Evolutionary conservation across 2,113 vertebrate genomes (phyloP).

Genomic region (Toxotes chatareus): DNA sequence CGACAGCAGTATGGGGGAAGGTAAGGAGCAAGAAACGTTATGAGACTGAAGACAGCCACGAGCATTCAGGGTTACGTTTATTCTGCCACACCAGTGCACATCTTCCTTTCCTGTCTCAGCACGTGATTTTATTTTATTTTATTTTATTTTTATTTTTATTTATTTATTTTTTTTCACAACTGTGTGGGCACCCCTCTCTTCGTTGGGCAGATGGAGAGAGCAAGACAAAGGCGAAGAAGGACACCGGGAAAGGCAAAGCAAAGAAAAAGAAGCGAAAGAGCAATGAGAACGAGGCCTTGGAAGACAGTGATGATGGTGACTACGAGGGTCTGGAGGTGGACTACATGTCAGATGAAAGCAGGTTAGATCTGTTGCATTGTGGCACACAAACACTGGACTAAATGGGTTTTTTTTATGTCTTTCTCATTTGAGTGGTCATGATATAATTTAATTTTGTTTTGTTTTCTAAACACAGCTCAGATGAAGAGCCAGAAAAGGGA

Average conservation of each 20-base stretch:
- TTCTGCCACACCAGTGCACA: background rate
- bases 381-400: background rate
- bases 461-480: conserved; percentile 80
- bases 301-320: conserved; percentile 94
- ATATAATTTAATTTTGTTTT: background rate
- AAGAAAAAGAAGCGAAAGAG: conserved; percentile 84
- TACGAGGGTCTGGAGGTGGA: conserved; percentile 94
- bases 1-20: conserved; percentile 87
- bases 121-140: background rate
- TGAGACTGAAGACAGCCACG: background rate
- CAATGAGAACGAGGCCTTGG: conserved; percentile 86
- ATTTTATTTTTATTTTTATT: background rate
- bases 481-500: conserved; percentile 86
- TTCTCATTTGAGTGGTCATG: background rate
- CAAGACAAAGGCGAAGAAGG: conserved; percentile 78
- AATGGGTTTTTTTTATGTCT: background rate
- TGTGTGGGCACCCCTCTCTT: background rate
- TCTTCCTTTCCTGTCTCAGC: background rate
- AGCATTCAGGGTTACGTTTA: background rate
- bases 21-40: conserved; percentile 68
- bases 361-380: conserved; percentile 73
- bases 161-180: background rate
- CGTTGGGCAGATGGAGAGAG: conserved; percentile 78
- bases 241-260: conserved; percentile 80
- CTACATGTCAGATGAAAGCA: conserved; percentile 94